Evolutionary conservation across 2,797 vertebrate genomes (phyloP).

Genomic region (Chaetodon trifasciatus): DNA sequence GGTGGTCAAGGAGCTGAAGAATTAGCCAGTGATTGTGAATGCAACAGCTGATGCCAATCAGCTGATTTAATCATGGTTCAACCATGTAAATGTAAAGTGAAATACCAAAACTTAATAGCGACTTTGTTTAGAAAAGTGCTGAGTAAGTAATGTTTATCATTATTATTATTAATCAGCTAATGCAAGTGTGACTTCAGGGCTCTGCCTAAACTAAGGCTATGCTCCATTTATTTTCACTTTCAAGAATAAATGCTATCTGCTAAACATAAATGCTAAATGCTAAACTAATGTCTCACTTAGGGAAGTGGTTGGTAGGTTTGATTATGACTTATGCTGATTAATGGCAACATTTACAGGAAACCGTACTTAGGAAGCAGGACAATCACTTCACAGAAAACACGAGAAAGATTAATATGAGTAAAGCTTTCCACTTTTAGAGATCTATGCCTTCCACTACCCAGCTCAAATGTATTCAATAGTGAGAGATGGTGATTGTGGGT

Average conservation of each 20-base stretch:
- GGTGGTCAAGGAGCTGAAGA: conserved; percentile 12
- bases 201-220: conserved; percentile 16
- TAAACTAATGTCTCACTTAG: conserved; percentile 40
- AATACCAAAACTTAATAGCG: too few relatives aligned
- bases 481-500: conserved; percentile 1
- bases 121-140: not conserved
- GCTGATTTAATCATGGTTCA: conserved; percentile 6
- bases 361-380: conserved; percentile 4
- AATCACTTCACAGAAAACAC: not conserved
- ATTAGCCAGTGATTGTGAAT: conserved; percentile 13
- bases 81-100: not conserved
- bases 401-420: not conserved
- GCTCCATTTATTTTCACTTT: conserved; percentile 39
- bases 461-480: conserved; percentile 2
- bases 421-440: conserved; percentile 18
- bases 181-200: conserved; percentile 25
- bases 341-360: conserved; percentile 38
- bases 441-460: conserved; percentile 7
- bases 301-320: conserved; percentile 36
- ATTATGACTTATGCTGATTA: conserved; percentile 44
- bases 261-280: conserved; percentile 25
- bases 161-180: conserved; percentile 49
- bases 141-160: not conserved
- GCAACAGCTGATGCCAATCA: conserved; percentile 33
- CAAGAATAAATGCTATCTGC: conserved; percentile 27